Conservation (phyloP, 2,888 invertebrate genomes). For the Phania funesta region DNA sequence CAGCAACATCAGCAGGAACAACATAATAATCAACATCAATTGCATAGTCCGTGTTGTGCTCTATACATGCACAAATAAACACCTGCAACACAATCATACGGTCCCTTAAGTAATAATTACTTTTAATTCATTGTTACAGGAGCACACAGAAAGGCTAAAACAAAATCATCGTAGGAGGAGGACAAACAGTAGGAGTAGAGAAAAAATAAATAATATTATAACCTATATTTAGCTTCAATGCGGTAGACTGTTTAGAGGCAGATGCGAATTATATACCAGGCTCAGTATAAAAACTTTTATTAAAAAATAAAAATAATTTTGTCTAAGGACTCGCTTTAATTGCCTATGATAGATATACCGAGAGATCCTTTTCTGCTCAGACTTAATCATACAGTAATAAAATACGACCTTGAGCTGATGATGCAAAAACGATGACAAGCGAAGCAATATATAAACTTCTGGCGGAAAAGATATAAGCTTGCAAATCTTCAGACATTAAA, state of each 20-base stretch:
- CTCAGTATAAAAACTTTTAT: too few relatives aligned
- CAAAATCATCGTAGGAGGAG: slow-evolving; percentile 14
- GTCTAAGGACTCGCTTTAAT: too few relatives aligned
- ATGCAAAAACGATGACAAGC: too few relatives aligned
- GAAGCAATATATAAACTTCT: too few relatives aligned
- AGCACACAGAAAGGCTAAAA: slow-evolving; percentile 18
- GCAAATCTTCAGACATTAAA: too few relatives aligned
- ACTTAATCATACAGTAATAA: too few relatives aligned
- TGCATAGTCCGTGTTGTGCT: neutral
- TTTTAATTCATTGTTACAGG: slow-evolving; percentile 47
- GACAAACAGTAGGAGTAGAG: too few relatives aligned
- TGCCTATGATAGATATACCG: too few relatives aligned
- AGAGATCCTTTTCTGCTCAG: too few relatives aligned
- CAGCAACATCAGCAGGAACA: neutral
- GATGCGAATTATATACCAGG: neutral
- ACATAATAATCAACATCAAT: neutral
- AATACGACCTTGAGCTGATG: too few relatives aligned
- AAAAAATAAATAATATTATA: slow-evolving; percentile 8
- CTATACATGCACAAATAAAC: neutral
- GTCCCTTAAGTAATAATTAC: slow-evolving; percentile 46
- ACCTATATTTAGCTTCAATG: slow-evolving; percentile 21
- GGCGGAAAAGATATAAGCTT: too few relatives aligned
- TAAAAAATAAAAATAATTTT: too few relatives aligned
- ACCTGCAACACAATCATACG: slow-evolving; percentile 9
- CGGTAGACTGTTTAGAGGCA: neutral